phyloP scores from a whole-genome alignment of 1,140 invertebrate genomes.

The Micrasema longulum region DNA sequence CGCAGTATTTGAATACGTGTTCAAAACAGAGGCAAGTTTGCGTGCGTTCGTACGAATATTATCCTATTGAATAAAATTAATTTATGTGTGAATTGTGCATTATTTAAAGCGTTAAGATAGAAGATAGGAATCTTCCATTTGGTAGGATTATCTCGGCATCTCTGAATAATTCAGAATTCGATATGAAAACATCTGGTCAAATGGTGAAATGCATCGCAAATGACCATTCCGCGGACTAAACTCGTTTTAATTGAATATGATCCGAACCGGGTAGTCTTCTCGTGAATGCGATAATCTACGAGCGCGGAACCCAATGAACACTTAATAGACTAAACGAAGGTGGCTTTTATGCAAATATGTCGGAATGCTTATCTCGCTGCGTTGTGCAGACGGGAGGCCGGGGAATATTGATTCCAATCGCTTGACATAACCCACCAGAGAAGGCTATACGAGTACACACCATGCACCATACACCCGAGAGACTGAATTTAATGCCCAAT shows the following conservation, averaged over 20 bases:
- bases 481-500: conserved; percentile 15
- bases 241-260: conserved; percentile 53
- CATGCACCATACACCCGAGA: too few species aligned
- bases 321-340: conserved; percentile 51
- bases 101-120: too few species aligned
- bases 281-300: conserved; percentile 48
- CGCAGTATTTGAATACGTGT: too few species aligned
- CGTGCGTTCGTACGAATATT: too few species aligned
- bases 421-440: conserved; percentile 15
- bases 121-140: too few species aligned
- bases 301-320: conserved; percentile 46
- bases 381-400: background rate
- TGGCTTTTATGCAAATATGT: conserved; percentile 47
- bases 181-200: too few species aligned
- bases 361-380: conserved; percentile 7
- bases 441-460: too few species aligned
- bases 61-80: too few species aligned
- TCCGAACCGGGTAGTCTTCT: conserved; percentile 21
- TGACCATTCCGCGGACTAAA: conserved; percentile 23
- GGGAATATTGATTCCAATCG: conserved; percentile 36
- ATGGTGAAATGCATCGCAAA: background rate
- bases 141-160: too few species aligned
- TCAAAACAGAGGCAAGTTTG: too few species aligned
- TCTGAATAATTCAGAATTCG: too few species aligned
- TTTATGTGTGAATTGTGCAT: too few species aligned